Evolutionary conservation across 2,888 invertebrate genomes (phyloP).

Genomic region (Taphrorychus bicolor): DNA sequence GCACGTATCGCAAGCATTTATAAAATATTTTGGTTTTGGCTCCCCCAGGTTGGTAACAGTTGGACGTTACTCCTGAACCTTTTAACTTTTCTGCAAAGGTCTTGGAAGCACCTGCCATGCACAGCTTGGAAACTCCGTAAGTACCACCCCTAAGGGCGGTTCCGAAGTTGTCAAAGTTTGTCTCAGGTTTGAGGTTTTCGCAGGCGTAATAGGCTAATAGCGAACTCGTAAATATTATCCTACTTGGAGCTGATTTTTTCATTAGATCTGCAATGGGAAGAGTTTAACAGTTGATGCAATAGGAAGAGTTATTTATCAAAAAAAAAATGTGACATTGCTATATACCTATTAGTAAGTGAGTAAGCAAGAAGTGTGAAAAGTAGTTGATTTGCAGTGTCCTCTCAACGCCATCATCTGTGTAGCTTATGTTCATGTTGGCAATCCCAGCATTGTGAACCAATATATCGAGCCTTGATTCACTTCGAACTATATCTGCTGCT

Average conservation of each 20-base stretch:
- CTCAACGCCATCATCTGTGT: conserved; percentile 64
- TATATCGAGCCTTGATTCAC: conserved; percentile 49
- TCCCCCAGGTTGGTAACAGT: conserved; percentile 22
- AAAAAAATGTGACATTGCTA: too few species aligned
- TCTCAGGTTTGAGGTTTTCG: neutral
- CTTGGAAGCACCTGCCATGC: conserved; percentile 9
- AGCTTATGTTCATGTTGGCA: neutral
- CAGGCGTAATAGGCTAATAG: neutral
- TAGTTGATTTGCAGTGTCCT: conserved; percentile 73
- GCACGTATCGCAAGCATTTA: neutral
- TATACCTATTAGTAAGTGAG: conserved; percentile 63
- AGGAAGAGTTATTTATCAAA: too few species aligned
- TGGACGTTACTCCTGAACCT: conserved; percentile 22
- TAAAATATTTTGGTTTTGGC: neutral
- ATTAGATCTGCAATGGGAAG: conserved; percentile 25
- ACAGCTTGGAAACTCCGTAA: conserved; percentile 22
- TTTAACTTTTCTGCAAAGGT: conserved; percentile 14
- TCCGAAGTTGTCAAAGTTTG: neutral
- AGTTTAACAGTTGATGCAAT: too few species aligned
- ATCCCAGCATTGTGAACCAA: conserved; percentile 70
- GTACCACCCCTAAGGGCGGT: neutral
- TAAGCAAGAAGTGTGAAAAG: conserved; percentile 74
- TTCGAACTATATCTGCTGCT: conserved; percentile 51
- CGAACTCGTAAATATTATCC: conserved; percentile 26
- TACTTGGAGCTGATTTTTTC: conserved; percentile 16